phyloP scores from a whole-genome alignment of 2,797 vertebrate species.

The Manis crassicaudata region DNA sequence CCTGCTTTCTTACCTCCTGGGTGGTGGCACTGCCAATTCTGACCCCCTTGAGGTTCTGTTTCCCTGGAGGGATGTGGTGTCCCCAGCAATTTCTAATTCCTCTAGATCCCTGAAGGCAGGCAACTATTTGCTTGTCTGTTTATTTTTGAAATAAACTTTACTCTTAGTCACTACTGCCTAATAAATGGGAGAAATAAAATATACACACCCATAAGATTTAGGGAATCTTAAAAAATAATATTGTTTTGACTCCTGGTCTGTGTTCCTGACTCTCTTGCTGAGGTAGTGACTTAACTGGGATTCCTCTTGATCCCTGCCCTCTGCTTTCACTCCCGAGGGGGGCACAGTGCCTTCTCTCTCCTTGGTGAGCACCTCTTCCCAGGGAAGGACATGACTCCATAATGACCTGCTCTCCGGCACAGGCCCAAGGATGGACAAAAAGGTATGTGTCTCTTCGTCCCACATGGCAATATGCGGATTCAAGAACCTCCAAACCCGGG shows the following conservation, averaged over 20 bases:
- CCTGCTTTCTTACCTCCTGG: not conserved
- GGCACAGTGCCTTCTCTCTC: not conserved
- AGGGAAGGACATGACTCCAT: not conserved
- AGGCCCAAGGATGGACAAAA: not conserved
- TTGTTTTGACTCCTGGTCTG: constrained; percentile 4
- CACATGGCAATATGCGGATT: not conserved
- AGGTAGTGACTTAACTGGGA: not conserved
- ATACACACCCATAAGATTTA: not conserved
- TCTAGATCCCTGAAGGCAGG: not conserved
- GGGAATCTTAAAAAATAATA: constrained; percentile 22
- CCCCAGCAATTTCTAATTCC: not conserved
- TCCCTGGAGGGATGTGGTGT: not conserved
- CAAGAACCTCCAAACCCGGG: not conserved
- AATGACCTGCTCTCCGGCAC: not conserved
- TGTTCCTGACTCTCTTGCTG: constrained; percentile 5
- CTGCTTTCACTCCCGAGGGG: not conserved
- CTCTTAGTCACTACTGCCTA: not conserved
- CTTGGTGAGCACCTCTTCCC: not conserved
- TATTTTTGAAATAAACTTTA: constrained; percentile 48
- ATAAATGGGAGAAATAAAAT: not conserved
- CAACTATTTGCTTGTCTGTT: not conserved
- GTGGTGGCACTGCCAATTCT: not conserved
- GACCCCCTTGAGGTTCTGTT: not conserved
- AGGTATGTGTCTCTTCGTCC: not conserved
- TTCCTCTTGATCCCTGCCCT: not conserved